Evolutionary conservation across 2,113 vertebrate genomes (phyloP).

Genomic region (Athene noctua): DNA sequence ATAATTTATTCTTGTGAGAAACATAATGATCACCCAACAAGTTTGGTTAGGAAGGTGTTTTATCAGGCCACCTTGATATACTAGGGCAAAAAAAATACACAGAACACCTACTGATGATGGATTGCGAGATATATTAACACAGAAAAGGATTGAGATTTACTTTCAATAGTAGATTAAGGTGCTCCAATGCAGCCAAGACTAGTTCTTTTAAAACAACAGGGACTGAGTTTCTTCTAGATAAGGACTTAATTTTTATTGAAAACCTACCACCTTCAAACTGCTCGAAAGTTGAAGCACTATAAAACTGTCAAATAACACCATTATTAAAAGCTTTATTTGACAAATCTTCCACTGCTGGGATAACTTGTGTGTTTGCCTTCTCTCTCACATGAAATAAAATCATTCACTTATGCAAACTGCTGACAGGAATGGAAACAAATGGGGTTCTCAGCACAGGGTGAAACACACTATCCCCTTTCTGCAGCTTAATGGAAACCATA

Average conservation of each 20-base stretch:
- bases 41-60: slow-evolving; percentile 79
- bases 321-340: slow-evolving; percentile 83
- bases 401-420: slow-evolving; percentile 79
- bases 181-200: slow-evolving; percentile 68
- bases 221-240: slow-evolving; percentile 75
- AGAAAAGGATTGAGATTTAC: slow-evolving; percentile 83
- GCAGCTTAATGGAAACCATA: slow-evolving; percentile 59
- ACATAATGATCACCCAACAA: slow-evolving; percentile 83
- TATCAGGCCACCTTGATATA: slow-evolving; percentile 80
- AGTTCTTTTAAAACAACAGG: slow-evolving; percentile 75
- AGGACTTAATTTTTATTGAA: slow-evolving; percentile 83
- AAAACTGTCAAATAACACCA: slow-evolving; percentile 78
- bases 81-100: slow-evolving; percentile 72
- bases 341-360: slow-evolving; percentile 75
- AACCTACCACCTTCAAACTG: slow-evolving; percentile 81
- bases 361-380: slow-evolving; percentile 73
- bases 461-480: slow-evolving; percentile 62
- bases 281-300: slow-evolving; percentile 74
- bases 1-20: slow-evolving; percentile 80
- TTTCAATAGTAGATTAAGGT: slow-evolving; percentile 78
- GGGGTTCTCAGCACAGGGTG: slow-evolving; percentile 65
- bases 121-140: slow-evolving; percentile 80
- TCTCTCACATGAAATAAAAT: slow-evolving; percentile 76
- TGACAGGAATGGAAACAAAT: slow-evolving; percentile 77
- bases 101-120: slow-evolving; percentile 77